A percentile compares a stretch with the other conserved stretches of the same genome.
Evolutionary conservation across 2,797 vertebrate genomes (phyloP).

Genomic region (Myripristis murdjan): DNA sequence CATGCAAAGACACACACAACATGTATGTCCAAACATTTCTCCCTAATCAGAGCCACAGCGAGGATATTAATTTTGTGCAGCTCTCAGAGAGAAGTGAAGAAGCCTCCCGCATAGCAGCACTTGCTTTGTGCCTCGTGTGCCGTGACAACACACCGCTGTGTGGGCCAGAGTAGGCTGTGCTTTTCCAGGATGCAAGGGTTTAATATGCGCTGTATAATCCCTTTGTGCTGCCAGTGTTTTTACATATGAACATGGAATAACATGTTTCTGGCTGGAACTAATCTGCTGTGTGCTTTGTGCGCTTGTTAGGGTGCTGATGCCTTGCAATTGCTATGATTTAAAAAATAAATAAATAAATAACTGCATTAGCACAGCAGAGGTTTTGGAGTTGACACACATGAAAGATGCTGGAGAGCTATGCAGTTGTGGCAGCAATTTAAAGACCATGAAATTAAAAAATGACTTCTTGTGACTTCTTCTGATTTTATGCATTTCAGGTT

Average conservation of each 20-base stretch:
- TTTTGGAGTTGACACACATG: too few species aligned
- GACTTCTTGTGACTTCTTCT: too few species aligned
- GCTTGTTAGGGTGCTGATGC: constrained; percentile 2
- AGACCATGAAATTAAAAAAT: too few species aligned
- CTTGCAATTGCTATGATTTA: neutral
- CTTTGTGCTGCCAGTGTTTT: constrained; percentile 2
- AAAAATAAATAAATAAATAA: too few species aligned
- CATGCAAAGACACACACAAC: constrained; percentile 22
- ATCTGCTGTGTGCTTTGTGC: constrained; percentile 29
- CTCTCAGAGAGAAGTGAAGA: constrained; percentile 45
- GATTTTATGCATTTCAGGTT: too few species aligned
- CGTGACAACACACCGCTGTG: constrained; percentile 20
- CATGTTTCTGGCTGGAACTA: constrained; percentile 36
- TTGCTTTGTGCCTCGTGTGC: neutral
- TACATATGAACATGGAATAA: constrained; percentile 11
- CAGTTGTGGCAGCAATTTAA: too few species aligned
- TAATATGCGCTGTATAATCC: constrained; percentile 28
- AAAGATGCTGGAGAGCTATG: too few species aligned
- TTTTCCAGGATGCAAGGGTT: constrained; percentile 27
- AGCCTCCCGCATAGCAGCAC: neutral
- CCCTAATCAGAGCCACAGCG: constrained; percentile 61
- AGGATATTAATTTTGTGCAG: constrained; percentile 51
- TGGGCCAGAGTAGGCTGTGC: neutral
- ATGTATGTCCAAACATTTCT: constrained; percentile 58
- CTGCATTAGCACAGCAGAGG: too few species aligned